phyloP scores from a whole-genome alignment of 2,113 vertebrate species.

The Nyctereutes procyonoides region DNA sequence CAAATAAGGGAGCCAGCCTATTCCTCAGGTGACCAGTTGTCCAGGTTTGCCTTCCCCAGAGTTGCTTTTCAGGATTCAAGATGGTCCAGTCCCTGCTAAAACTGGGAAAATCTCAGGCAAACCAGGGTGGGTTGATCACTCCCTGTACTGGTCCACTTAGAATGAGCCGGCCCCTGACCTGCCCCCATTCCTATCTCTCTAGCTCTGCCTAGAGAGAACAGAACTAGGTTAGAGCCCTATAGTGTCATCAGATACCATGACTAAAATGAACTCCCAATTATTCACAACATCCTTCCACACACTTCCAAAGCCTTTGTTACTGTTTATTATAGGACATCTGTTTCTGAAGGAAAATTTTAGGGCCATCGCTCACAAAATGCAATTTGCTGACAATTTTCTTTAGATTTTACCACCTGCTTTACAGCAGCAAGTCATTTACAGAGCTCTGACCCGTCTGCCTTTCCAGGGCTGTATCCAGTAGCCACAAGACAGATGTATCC shows the following conservation, averaged over 20 bases:
- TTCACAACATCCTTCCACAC: background rate
- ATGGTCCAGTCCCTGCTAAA: background rate
- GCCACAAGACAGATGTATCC: slow-evolving; percentile 49
- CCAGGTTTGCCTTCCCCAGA: background rate
- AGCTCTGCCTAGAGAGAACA: background rate
- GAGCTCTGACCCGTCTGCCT: background rate
- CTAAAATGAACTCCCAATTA: background rate
- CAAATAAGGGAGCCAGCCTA: background rate
- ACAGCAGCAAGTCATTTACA: background rate
- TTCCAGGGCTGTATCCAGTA: background rate
- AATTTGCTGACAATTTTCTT: slow-evolving; percentile 14
- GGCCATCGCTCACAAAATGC: background rate
- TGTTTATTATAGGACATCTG: slow-evolving; percentile 10
- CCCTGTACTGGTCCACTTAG: no score
- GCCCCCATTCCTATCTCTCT: background rate
- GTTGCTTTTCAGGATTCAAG: background rate
- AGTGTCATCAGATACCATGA: background rate
- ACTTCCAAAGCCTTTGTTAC: background rate
- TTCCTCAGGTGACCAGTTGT: background rate
- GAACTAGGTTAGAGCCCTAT: background rate
- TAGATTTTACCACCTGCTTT: slow-evolving; percentile 49
- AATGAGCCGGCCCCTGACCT: rapidly evolving
- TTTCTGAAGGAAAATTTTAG: slow-evolving; percentile 48
- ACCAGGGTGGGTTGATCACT: background rate
- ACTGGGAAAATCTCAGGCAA: background rate